phyloP scores from a whole-genome alignment of 2,113 vertebrate species.

The Gymnocephalus cernua region DNA sequence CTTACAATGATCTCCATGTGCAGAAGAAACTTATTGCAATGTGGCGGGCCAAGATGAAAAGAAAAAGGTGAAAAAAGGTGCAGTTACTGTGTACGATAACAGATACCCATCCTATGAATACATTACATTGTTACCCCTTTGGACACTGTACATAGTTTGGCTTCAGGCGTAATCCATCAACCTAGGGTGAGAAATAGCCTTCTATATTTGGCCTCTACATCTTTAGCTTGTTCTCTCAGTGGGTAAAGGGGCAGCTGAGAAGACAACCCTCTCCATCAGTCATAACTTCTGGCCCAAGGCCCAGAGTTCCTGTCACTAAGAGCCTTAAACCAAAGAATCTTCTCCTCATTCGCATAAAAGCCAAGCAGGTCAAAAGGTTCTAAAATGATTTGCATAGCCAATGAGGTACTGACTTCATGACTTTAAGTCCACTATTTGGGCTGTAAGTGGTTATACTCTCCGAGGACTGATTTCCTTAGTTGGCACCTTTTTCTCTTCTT shows the following conservation, averaged over 20 bases:
- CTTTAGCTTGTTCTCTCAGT: slow-evolving; percentile 77
- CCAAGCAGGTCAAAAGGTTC: slow-evolving; percentile 95
- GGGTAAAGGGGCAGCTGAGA: slow-evolving; percentile 90
- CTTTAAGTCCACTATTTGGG: slow-evolving; percentile 34
- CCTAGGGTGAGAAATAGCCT: slow-evolving; percentile 93
- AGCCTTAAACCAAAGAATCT: slow-evolving; percentile 93
- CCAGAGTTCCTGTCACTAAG: slow-evolving; percentile 94
- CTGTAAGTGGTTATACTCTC: slow-evolving; percentile 23
- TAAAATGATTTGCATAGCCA: slow-evolving; percentile 94
- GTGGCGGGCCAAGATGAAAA: slow-evolving; percentile 11
- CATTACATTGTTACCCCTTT: slow-evolving; percentile 85
- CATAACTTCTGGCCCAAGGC: slow-evolving; percentile 87
- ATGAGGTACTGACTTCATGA: slow-evolving; percentile 87
- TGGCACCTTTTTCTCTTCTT: slow-evolving; percentile 27
- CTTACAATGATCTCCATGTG: slow-evolving; percentile 45
- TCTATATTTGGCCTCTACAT: slow-evolving; percentile 91
- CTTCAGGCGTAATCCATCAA: slow-evolving; percentile 90
- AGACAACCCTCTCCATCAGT: slow-evolving; percentile 92
- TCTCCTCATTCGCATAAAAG: slow-evolving; percentile 93
- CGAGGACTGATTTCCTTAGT: slow-evolving; percentile 29
- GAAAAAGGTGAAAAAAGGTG: slow-evolving; percentile 54
- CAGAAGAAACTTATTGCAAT: slow-evolving; percentile 29
- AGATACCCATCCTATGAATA: slow-evolving; percentile 59
- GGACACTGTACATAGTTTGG: slow-evolving; percentile 90
- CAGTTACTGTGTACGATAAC: slow-evolving; percentile 44